Conservation (phyloP, 2,113 vertebrate species). For the Phrynosoma blainvillii region DNA sequence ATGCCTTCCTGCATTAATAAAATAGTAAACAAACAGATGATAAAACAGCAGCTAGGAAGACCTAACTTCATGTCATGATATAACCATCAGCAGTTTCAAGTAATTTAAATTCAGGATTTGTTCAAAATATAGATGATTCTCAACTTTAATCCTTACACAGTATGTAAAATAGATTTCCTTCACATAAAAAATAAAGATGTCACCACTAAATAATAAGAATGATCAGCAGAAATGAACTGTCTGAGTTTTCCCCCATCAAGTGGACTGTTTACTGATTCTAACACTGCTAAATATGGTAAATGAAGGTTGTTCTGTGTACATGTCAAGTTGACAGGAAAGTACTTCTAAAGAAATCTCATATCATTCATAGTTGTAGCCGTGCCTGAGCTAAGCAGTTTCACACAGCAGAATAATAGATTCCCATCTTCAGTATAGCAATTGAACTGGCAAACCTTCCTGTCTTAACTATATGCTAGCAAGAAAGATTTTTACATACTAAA, state of each 20-base stretch:
- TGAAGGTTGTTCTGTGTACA: not conserved
- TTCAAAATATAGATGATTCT: too few relatives aligned
- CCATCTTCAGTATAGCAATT: constrained; percentile 18
- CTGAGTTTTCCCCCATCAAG: not conserved
- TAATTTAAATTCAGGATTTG: not conserved
- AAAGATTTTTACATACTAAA: constrained; percentile 25
- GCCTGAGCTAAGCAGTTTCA: constrained; percentile 43
- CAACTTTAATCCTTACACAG: too few relatives aligned
- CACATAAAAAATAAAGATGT: not conserved
- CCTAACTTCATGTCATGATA: not conserved
- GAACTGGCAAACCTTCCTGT: constrained; percentile 2
- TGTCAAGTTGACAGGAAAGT: not conserved
- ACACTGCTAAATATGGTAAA: rapidly evolving
- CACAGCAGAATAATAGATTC: not conserved
- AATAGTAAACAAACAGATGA: not conserved
- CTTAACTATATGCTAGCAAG: constrained; percentile 23
- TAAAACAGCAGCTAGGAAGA: not conserved
- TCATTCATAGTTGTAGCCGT: not conserved
- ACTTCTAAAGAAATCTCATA: not conserved
- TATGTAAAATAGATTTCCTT: not conserved
- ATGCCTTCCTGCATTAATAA: not conserved
- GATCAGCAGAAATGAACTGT: not conserved
- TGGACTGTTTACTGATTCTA: not conserved
- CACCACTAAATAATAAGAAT: not conserved
- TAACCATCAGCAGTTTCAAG: not conserved